Evolutionary conservation across 2,797 vertebrate genomes (phyloP), one percentile per base, ranked within the genome.

Genomic region (Octomys mimax): DNA sequence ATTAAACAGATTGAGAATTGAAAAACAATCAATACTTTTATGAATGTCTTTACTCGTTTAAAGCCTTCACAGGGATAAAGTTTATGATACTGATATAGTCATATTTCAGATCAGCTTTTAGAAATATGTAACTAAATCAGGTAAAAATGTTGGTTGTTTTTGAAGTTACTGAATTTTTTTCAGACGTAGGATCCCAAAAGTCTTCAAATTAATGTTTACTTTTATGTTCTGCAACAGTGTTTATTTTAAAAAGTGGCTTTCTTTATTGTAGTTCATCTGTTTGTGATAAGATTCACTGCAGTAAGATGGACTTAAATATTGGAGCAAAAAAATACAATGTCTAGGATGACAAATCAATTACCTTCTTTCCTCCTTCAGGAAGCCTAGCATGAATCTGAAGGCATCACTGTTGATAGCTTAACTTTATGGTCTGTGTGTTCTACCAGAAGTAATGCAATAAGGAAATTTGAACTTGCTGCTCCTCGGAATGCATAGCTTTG

Each of bases 381-480:
- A 96, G 13, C 62, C 73, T 54, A 8, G 71, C 84, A 90, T 95
- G 89, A 94, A 70, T 96, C 52, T 89, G 81, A 90, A 92, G 87
- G 82, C 61, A 39, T 82, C 8, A 4, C 49, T n/a, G 31, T 78
- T 92, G 66, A 92, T 87, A 89, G 84, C 91, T 94, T 97, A 96
- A 81, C 81, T 81, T 62, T 77, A 77, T 71, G 62, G 96, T 92
- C 94, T 92, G 36, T 80, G 42, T 90, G 57, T 93, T 98, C 91
- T 89, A 89, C 89, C 89, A 92, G 87, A 97, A 93, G 62, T 96
- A 95, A 94, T 96, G 94, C 97, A 96, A 86, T 95, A 91, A 87
- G 84, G 82, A 95, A 96, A 94, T 84, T 90, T 83, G 26, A 77
- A 62, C 89, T 61, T 59, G 11, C 83, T 89, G 39, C 86, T 91